phyloP scores from a whole-genome alignment of 2,888 invertebrate species.

The Coleophora flavipennella region DNA sequence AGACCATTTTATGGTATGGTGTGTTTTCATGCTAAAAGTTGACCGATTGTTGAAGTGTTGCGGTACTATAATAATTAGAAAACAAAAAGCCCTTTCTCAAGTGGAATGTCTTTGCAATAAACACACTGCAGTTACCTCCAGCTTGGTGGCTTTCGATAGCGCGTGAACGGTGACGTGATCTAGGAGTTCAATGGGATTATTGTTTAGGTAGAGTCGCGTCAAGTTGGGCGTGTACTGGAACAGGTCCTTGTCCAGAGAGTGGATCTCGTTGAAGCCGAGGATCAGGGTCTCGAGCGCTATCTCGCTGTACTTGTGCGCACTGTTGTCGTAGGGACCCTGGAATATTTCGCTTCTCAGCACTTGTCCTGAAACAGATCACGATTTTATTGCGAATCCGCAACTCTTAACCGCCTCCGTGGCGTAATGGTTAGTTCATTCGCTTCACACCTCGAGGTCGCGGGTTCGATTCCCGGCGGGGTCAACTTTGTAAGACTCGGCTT shows the following conservation, averaged over 20 bases:
- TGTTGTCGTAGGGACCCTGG: constrained; percentile 74
- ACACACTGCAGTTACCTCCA: constrained; percentile 69
- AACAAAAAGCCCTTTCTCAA: no score
- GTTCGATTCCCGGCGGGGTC: no score
- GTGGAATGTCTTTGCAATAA: no score
- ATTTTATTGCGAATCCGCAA: no score
- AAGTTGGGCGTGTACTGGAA: constrained; percentile 78
- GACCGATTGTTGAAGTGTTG: no score
- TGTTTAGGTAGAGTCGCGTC: constrained; percentile 72
- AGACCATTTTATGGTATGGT: no score
- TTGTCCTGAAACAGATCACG: constrained; percentile 55
- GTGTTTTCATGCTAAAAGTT: no score
- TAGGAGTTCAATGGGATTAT: constrained; percentile 74
- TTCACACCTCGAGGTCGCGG: no score
- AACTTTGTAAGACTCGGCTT: no score
- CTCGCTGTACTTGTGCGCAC: constrained; percentile 71
- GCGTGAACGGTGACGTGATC: constrained; percentile 75
- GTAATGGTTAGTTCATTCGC: no score
- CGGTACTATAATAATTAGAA: no score
- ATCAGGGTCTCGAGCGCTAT: constrained; percentile 74
- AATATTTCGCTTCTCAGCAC: constrained; percentile 76
- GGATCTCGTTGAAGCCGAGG: constrained; percentile 76
- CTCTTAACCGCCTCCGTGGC: no score
- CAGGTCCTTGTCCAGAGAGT: constrained; percentile 72
- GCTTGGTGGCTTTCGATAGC: constrained; percentile 60